These are phyloP conservation scores for Pipistrellus kuhlii DNA, from an alignment of 2,797 vertebrate genomes.

Conservation along the genomic window DNA sequence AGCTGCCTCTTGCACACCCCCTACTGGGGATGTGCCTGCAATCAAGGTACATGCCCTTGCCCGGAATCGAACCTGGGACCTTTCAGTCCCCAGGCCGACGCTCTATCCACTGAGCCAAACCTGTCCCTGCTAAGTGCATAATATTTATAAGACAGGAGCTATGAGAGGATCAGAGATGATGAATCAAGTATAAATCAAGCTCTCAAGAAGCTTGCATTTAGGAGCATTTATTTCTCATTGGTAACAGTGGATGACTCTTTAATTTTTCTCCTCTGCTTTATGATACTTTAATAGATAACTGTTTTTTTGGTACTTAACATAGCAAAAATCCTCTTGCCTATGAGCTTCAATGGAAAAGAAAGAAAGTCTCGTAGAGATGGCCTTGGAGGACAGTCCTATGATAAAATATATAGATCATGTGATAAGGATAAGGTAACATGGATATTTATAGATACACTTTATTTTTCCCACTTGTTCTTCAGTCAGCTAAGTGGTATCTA, in stretches of 20 bases:
- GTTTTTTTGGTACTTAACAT: slow-evolving; percentile 32
- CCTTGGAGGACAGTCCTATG: slow-evolving; percentile 20
- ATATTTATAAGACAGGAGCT: slow-evolving; percentile 38
- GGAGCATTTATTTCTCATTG: slow-evolving; percentile 24
- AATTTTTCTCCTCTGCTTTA: background rate
- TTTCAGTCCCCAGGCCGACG: no score
- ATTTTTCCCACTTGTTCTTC: slow-evolving; percentile 53
- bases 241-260: background rate
- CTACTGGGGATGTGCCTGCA: no score
- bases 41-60: no score
- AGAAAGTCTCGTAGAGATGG: background rate
- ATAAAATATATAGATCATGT: slow-evolving; percentile 49
- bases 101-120: no score
- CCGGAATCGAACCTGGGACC: no score
- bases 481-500: slow-evolving; percentile 24
- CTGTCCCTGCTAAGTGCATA: background rate
- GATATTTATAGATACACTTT: slow-evolving; percentile 53
- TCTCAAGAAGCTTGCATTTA: slow-evolving; percentile 25
- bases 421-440: slow-evolving; percentile 31
- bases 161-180: slow-evolving; percentile 29
- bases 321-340: slow-evolving; percentile 38
- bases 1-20: no score
- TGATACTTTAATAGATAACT: slow-evolving; percentile 36
- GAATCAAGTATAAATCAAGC: slow-evolving; percentile 45
- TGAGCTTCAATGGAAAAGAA: slow-evolving; percentile 26